Evolutionary conservation across 2,888 invertebrate genomes (phyloP), one percentile per base, ranked within the genome.

Genomic region (Brenthis daphne): DNA sequence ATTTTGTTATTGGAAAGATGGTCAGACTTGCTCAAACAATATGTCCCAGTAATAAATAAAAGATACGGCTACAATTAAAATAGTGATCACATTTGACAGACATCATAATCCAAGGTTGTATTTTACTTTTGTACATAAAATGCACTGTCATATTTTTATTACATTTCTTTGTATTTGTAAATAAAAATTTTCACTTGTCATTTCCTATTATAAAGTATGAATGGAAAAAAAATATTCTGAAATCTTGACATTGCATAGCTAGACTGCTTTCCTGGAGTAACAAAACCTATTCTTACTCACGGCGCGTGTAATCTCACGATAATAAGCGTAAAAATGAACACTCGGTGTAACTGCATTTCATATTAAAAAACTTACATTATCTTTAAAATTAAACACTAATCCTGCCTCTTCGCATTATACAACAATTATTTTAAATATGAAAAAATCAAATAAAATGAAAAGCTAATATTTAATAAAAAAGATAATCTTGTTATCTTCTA

Each of bases 1-100:
- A 89, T 88, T 85, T 85, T 82, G 85, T 87, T 89, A 90, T 90
- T 89, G 88, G 88, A 86, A 86, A 83, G 81, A 81, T 85, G 83
- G 86, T 85, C 83, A 80, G 80, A 81, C 79, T 80, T 82, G 81
- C 81, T 81, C 85, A 84, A 86, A 90, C 86, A 89, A 89, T 86
- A 82, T 77, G 79, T 77, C 77, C 82, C 80, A 82, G 78, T 82
- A 74, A 80, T 67, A 71, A 50, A 64, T 43, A 51, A 58, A 68
- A 48, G 24, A 50, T 56, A 61, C 33, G 48, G 24, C 50, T 61
- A 24, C 55, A 20, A 33, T 60, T 61, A 37, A 16, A 43, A 37
- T 61, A 47, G 33, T 16, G 14, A 53, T 57, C 14, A 54, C 29
- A 53, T 24, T 54, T 64, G 13, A 24, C 12, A 55, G 24, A 55